These are phyloP conservation scores for Gari tellinella DNA, from an alignment of 2,888 invertebrate genomes.

Conservation along the genomic window DNA sequence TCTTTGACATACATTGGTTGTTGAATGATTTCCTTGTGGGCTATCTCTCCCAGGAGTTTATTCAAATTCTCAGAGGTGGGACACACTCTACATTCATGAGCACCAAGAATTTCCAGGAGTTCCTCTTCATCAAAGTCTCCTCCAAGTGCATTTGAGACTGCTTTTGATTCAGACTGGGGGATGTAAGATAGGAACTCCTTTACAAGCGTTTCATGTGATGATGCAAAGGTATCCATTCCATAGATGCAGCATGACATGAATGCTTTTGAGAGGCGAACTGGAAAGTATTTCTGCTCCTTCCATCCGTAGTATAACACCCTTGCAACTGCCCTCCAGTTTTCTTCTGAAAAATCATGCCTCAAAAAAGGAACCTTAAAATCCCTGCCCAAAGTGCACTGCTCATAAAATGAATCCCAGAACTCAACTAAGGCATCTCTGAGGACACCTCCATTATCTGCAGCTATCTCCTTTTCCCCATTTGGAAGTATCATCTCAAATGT, in stretches of 20 bases:
- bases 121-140: conserved; percentile 42
- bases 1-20: conserved; percentile 43
- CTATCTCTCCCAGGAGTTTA: conserved; percentile 34
- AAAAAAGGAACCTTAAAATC: conserved; percentile 39
- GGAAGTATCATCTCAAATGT: conserved; percentile 41
- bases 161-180: conserved; percentile 24
- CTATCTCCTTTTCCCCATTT: conserved; percentile 36
- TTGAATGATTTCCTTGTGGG: conserved; percentile 53
- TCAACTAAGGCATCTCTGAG: conserved; percentile 41
- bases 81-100: conserved; percentile 32
- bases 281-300: conserved; percentile 34
- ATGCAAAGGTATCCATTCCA: conserved; percentile 16
- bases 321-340: conserved; percentile 48
- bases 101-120: conserved; percentile 29
- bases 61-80: conserved; percentile 38
- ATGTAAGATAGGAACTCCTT: conserved; percentile 32
- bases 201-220: too few species aligned
- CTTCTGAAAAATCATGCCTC: conserved; percentile 50
- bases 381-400: conserved; percentile 32
- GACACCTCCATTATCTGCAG: conserved; percentile 45
- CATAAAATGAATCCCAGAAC: conserved; percentile 45
- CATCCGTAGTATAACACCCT: conserved; percentile 49
- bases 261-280: conserved; percentile 25
- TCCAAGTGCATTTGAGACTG: conserved; percentile 22
- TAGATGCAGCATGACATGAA: conserved; percentile 41